phyloP scores from a whole-genome alignment of 1,140 invertebrate genomes.

The Metaphire vulgaris region DNA sequence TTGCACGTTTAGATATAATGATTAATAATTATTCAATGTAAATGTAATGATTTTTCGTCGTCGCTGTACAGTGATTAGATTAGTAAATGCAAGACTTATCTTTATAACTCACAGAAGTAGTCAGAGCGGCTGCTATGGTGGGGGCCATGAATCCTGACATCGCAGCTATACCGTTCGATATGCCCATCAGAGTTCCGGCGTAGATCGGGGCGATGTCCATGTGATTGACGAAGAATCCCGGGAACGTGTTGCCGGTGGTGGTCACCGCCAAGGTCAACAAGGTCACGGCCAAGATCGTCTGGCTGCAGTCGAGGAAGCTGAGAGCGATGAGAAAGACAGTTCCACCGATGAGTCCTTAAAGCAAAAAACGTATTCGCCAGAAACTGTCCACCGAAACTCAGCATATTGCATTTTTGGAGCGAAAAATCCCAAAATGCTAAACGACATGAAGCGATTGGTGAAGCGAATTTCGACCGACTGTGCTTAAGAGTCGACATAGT shows the following conservation, averaged over 20 bases:
- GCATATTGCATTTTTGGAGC: too few species aligned
- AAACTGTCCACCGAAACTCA: too few species aligned
- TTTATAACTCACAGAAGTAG: constrained; percentile 41
- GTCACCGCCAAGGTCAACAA: constrained; percentile 69
- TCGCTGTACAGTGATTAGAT: too few species aligned
- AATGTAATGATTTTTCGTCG: too few species aligned
- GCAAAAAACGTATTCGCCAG: too few species aligned
- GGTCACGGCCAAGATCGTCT: constrained; percentile 66
- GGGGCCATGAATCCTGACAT: constrained; percentile 50
- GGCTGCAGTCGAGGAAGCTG: constrained; percentile 47
- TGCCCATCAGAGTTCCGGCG: constrained; percentile 60
- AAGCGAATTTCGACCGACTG: too few species aligned
- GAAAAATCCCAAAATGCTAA: too few species aligned
- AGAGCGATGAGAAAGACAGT: constrained; percentile 45
- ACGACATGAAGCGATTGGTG: too few species aligned
- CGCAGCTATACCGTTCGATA: constrained; percentile 48
- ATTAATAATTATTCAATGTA: too few species aligned
- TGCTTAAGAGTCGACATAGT: too few species aligned
- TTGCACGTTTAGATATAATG: too few species aligned
- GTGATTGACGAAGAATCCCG: constrained; percentile 78
- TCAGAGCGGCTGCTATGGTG: constrained; percentile 43
- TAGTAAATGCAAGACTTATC: too few species aligned
- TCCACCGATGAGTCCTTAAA: constrained; percentile 33
- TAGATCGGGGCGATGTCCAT: constrained; percentile 83
- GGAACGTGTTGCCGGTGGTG: constrained; percentile 73